Evolutionary conservation across 2,113 vertebrate species (phyloP).

Genomic region (Callionymus lyra): DNA sequence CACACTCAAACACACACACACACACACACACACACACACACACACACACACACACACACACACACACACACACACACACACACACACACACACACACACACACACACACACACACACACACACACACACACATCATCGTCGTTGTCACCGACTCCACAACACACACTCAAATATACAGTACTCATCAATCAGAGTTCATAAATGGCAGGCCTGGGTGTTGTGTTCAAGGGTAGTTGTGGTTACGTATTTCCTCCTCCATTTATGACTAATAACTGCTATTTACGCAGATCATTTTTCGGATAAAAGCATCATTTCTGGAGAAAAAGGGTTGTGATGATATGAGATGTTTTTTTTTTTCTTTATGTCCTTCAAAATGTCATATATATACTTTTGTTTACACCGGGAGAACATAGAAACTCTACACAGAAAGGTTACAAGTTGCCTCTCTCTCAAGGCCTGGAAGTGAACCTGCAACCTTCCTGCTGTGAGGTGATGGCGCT

Average conservation of each 20-base stretch:
- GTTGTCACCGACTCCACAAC: no score
- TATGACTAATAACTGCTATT: conserved; percentile 57
- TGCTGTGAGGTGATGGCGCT: no score
- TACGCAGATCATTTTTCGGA: conserved; percentile 72
- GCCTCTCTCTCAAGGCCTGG: no score
- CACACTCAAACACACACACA: no score
- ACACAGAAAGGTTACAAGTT: no score
- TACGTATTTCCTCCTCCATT: conserved; percentile 68
- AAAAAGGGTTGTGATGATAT: conserved; percentile 67
- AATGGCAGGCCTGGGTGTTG: conserved; percentile 81
- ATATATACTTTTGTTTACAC: no score
- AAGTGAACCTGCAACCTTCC: no score
- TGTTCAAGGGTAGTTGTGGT: conserved; percentile 62
- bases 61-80: no score
- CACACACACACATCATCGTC: no score
- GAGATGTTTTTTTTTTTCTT: conserved; percentile 37
- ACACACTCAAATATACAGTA: conserved; percentile 34
- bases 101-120: no score
- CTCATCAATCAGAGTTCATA: conserved; percentile 70
- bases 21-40: conserved; percentile 25
- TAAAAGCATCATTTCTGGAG: conserved; percentile 78
- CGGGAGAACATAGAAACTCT: no score
- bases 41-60: conserved; percentile 18
- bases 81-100: conserved; percentile 23
- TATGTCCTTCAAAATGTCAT: conserved; percentile 7